These are phyloP conservation scores for Napeogenes inachia DNA, from an alignment of 2,888 invertebrate genomes.

Conservation along the genomic window DNA sequence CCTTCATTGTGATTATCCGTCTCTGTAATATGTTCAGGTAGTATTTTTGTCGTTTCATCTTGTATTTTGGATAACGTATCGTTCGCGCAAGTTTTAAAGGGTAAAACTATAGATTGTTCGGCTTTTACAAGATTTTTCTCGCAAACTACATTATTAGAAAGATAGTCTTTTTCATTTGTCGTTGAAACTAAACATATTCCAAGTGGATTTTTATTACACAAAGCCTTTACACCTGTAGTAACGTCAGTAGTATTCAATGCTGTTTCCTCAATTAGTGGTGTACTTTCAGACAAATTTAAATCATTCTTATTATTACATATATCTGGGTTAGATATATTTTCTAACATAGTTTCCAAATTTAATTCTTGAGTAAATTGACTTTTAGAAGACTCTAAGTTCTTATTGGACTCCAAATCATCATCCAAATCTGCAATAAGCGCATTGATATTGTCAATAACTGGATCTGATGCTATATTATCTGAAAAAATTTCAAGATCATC, in stretches of 20 bases:
- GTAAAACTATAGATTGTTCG: too few species aligned
- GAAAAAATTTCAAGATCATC: constrained; percentile 60
- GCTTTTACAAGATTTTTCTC: too few species aligned
- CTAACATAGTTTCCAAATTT: constrained; percentile 47
- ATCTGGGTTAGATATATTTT: constrained; percentile 41
- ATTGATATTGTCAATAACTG: constrained; percentile 60
- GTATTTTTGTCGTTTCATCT: constrained; percentile 1
- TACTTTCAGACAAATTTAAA: constrained; percentile 14
- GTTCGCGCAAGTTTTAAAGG: too few species aligned
- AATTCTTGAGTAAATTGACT: constrained; percentile 51
- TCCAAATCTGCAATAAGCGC: constrained; percentile 61
- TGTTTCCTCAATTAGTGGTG: neutral
- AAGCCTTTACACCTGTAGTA: neutral
- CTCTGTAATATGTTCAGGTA: neutral
- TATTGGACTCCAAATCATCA: constrained; percentile 48
- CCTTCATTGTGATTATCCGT: constrained; percentile 35
- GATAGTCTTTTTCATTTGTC: too few species aligned
- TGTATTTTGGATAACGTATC: neutral
- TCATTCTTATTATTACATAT: constrained; percentile 26
- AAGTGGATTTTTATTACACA: too few species aligned
- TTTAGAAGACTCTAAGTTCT: constrained; percentile 34
- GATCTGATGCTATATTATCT: constrained; percentile 53
- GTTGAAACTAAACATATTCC: too few species aligned
- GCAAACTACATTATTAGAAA: too few species aligned
- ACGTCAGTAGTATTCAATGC: neutral